Conservation (phyloP, 2,797 vertebrate species). For the Sebastes iracundus region DNA sequence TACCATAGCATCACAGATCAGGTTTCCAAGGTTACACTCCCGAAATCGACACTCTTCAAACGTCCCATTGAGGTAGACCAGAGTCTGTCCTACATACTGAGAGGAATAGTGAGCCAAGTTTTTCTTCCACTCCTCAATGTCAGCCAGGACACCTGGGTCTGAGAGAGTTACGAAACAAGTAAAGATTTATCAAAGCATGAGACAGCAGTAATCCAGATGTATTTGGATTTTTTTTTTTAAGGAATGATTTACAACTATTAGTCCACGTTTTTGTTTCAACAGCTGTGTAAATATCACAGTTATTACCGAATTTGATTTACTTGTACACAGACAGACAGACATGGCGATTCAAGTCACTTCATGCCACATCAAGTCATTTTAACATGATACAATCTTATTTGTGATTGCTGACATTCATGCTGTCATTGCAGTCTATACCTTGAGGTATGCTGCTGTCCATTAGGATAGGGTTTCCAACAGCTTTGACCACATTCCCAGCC, state of each 20-base stretch:
- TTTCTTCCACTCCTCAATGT: conserved; percentile 84
- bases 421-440: conserved; percentile 79
- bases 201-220: background rate
- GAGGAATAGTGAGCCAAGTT: conserved; percentile 83
- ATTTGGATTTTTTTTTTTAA: background rate
- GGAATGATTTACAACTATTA: background rate
- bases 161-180: background rate
- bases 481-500: conserved; percentile 83
- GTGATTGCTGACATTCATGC: background rate
- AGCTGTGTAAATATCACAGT: background rate
- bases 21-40: conserved; percentile 94
- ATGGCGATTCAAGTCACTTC: no score
- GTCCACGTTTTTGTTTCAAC: background rate
- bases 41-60: conserved; percentile 86
- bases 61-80: conserved; percentile 91
- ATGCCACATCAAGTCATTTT: background rate
- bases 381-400: background rate
- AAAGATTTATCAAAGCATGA: background rate
- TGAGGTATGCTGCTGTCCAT: conserved; percentile 85
- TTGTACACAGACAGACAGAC: background rate
- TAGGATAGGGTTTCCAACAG: conserved; percentile 90
- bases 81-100: conserved; percentile 85
- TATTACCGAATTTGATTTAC: background rate
- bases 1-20: conserved; percentile 94
- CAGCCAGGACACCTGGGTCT: conserved; percentile 85